These are phyloP conservation scores for Acipenser ruthenus DNA, from an alignment of 2,797 vertebrate genomes.

Conservation along the genomic window DNA sequence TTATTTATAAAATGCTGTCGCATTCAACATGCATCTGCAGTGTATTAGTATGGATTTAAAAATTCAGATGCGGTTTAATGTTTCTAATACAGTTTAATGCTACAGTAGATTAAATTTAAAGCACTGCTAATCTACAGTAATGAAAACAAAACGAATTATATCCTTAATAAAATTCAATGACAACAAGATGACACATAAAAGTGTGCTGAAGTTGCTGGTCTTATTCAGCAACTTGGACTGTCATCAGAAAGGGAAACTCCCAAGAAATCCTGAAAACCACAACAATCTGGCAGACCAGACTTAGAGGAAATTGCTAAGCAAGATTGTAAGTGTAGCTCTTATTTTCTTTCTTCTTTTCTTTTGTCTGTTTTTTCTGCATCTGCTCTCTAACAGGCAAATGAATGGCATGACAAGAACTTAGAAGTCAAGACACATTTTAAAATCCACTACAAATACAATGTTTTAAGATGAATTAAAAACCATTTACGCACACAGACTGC, in stretches of 20 bases:
- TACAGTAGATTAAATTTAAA: no score
- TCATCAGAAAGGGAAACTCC: neutral
- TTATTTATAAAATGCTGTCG: no score
- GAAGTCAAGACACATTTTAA: neutral
- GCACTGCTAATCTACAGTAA: no score
- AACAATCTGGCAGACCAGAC: neutral
- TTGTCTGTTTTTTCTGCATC: slow-evolving; percentile 3
- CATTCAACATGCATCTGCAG: no score
- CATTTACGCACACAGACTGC: neutral
- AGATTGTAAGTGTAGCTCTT: slow-evolving; percentile 3
- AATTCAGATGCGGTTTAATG: no score
- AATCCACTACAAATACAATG: neutral
- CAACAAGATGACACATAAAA: neutral
- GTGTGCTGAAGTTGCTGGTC: neutral
- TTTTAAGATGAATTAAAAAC: slow-evolving; percentile 1
- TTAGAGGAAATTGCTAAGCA: slow-evolving; percentile 10
- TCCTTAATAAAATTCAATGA: no score
- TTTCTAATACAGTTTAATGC: no score
- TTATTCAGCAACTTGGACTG: neutral
- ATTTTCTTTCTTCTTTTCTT: neutral
- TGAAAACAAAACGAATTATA: no score
- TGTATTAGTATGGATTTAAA: no score
- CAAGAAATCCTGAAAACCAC: slow-evolving; percentile 4
- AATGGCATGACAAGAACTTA: neutral
- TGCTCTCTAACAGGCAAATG: neutral